Conservation (phyloP, 2,113 vertebrate species). For the Cyrtonyx montezumae region DNA sequence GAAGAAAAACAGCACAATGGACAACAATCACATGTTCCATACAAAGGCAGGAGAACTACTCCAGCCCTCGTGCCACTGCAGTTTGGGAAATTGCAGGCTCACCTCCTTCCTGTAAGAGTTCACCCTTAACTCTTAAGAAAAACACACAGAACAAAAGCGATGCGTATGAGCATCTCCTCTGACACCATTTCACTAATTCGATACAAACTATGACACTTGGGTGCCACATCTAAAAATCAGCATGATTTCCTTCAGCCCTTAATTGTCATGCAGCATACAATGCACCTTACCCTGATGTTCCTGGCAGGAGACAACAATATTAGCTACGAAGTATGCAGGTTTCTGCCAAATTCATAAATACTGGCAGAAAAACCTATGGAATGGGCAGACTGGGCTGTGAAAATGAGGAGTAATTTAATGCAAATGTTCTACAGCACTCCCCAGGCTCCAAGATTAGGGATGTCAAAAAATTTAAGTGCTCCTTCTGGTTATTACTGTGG, state of each 20-base stretch:
- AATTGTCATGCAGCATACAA: slow-evolving; percentile 63
- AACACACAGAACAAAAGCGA: neutral
- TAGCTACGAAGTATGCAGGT: slow-evolving; percentile 63
- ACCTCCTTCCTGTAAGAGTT: neutral
- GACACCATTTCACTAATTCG: slow-evolving; percentile 34
- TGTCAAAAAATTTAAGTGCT: slow-evolving; percentile 79
- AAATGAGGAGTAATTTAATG: slow-evolving; percentile 84
- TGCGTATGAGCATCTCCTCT: neutral
- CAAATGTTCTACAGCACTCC: slow-evolving; percentile 78
- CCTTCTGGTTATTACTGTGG: slow-evolving; percentile 77
- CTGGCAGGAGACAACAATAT: slow-evolving; percentile 77
- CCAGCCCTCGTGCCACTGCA: neutral
- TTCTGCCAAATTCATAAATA: slow-evolving; percentile 75
- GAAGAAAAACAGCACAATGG: neutral
- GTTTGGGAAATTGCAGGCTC: neutral
- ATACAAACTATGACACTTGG: slow-evolving; percentile 56
- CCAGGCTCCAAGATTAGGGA: slow-evolving; percentile 77
- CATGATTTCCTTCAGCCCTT: slow-evolving; percentile 19
- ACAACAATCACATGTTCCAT: neutral
- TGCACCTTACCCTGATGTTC: slow-evolving; percentile 54
- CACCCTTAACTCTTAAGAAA: slow-evolving; percentile 9
- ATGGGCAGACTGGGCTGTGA: slow-evolving; percentile 60
- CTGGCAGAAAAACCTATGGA: slow-evolving; percentile 73
- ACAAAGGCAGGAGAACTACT: neutral
- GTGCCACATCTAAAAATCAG: neutral